Conservation (phyloP, 1,140 invertebrate species). For the Psilanteris sp. region DNA sequence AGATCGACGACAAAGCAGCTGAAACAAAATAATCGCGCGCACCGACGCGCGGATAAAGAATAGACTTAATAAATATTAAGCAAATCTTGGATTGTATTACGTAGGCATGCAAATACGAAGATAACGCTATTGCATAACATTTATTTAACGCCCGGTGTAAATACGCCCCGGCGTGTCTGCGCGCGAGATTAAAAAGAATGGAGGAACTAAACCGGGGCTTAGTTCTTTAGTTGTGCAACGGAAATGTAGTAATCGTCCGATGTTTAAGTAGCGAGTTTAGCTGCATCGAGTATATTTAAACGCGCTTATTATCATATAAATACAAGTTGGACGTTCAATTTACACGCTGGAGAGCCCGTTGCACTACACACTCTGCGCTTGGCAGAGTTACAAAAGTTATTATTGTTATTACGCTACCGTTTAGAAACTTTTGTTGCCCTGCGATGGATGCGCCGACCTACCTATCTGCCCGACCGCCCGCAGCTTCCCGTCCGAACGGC, state of each 20-base stretch:
- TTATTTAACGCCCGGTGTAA: slow-evolving; percentile 50
- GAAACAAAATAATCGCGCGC: slow-evolving; percentile 29
- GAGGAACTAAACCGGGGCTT: slow-evolving; percentile 52
- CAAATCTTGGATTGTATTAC: slow-evolving; percentile 52
- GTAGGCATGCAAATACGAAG: slow-evolving; percentile 51
- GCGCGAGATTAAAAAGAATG: slow-evolving; percentile 55
- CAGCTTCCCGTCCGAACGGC: slow-evolving; percentile 33
- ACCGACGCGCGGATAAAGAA: slow-evolving; percentile 23
- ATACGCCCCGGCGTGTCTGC: slow-evolving; percentile 43
- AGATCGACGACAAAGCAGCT: too few species aligned
- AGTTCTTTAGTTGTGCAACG: slow-evolving; percentile 57
- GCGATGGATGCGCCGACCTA: slow-evolving; percentile 70
- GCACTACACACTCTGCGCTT: slow-evolving; percentile 60
- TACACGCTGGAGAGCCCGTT: slow-evolving; percentile 71
- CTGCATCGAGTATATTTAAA: slow-evolving; percentile 79
- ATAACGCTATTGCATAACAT: slow-evolving; percentile 56
- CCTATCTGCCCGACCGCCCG: slow-evolving; percentile 51
- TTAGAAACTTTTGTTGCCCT: slow-evolving; percentile 79
- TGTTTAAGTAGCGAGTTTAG: slow-evolving; percentile 79
- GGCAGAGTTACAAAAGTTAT: slow-evolving; percentile 79
- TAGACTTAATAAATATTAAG: slow-evolving; percentile 44
- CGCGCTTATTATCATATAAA: slow-evolving; percentile 81
- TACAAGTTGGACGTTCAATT: slow-evolving; percentile 81
- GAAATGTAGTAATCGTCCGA: slow-evolving; percentile 73
- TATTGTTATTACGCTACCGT: slow-evolving; percentile 79